A percentile compares a stretch with the other conserved stretches of the same genome.
Conservation (phyloP, 2,113 vertebrate species). For the Pachypanchax playfairii region DNA sequence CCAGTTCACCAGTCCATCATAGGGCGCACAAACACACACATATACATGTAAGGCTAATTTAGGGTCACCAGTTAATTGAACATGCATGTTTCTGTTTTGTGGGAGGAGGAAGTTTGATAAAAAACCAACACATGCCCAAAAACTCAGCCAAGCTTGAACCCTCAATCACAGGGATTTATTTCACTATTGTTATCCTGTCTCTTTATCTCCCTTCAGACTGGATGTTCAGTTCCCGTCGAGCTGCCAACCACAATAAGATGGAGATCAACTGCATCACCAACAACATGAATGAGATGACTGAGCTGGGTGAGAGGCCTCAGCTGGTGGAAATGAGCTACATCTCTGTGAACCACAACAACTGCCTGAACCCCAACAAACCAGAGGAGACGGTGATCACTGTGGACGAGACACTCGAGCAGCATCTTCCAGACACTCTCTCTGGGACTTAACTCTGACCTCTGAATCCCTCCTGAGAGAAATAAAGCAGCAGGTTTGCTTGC, state of each 20-base stretch:
- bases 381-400: constrained; percentile 83
- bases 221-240: constrained; percentile 77
- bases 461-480: constrained; percentile 8
- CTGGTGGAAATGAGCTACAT: constrained; percentile 62
- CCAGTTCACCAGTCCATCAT: too few species aligned
- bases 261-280: constrained; percentile 84
- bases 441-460: constrained; percentile 59
- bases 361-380: constrained; percentile 25
- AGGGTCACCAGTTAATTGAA: too few species aligned
- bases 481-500: constrained; percentile 27
- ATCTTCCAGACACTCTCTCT: constrained; percentile 70
- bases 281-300: constrained; percentile 75
- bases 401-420: constrained; percentile 71
- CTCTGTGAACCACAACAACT: constrained; percentile 57
- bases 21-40: too few species aligned
- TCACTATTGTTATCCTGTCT: background rate
- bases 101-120: too few species aligned
- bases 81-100: too few species aligned
- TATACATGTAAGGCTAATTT: too few species aligned
- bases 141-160: too few species aligned
- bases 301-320: constrained; percentile 54
- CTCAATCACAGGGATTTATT: background rate
- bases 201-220: constrained; percentile 76
- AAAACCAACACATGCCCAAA: too few species aligned
- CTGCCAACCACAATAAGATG: constrained; percentile 77